These are phyloP conservation scores for Ectropis grisescens DNA, from an alignment of 1,140 invertebrate genomes.

Conservation along the genomic window DNA sequence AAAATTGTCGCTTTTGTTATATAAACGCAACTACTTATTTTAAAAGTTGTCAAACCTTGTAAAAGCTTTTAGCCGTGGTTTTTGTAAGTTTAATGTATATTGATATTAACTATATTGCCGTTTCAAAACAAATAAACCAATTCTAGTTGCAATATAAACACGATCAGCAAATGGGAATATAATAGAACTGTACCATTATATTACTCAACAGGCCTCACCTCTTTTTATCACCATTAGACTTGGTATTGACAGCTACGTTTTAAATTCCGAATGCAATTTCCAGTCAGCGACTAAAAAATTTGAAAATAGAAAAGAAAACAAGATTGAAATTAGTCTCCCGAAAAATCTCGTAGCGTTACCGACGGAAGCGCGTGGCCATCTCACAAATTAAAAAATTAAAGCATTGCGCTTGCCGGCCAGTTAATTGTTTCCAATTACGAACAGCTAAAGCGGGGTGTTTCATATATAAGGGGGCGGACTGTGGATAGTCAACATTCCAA, in stretches of 20 bases:
- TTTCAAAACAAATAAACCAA: conserved; percentile 1
- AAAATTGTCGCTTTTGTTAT: too few species aligned
- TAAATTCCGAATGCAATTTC: neutral
- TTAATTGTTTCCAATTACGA: conserved; percentile 64
- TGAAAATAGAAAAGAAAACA: too few species aligned
- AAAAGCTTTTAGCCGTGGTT: too few species aligned
- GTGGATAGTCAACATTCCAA: conserved; percentile 46
- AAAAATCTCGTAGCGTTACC: conserved; percentile 5
- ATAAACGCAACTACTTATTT: too few species aligned
- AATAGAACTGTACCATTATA: conserved; percentile 8
- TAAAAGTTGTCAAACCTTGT: too few species aligned
- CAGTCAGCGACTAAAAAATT: too few species aligned
- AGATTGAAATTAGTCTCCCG: neutral
- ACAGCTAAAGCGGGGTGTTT: conserved; percentile 36
- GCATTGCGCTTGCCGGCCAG: conserved; percentile 46
- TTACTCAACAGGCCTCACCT: conserved; percentile 4
- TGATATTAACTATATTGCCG: too few species aligned
- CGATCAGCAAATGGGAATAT: conserved; percentile 10
- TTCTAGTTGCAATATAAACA: conserved; percentile 12
- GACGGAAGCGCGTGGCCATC: conserved; percentile 25
- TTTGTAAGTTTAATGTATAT: too few species aligned
- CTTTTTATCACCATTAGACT: conserved; percentile 9
- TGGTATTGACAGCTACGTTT: neutral
- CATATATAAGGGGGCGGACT: conserved; percentile 53
- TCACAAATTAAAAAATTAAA: conserved; percentile 44